Evolutionary conservation across 2,888 invertebrate species (phyloP), one percentile per base, ranked within the genome.

Genomic region (Chymomyza caudatula): DNA sequence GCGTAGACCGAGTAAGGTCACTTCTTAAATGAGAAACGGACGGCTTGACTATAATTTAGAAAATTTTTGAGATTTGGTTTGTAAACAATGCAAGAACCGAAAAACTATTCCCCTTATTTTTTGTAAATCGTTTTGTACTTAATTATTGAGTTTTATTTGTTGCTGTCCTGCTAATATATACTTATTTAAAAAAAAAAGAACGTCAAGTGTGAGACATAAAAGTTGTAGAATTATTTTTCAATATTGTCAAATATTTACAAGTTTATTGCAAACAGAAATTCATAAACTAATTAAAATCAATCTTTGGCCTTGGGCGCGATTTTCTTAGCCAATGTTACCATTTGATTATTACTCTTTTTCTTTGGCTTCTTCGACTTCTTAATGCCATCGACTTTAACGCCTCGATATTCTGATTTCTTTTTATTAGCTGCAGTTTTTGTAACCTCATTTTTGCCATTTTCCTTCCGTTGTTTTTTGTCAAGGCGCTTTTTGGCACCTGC

Each of bases 391-490:
- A 87, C 78, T 65, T 89, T 89, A 0, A 88, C 87, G 4, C 90
- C 90, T 2, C 85, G 83, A 58, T 85, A 90, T 37, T 88, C 87
- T 0, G 86, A 84, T 68, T 90, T 90, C 68, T 88, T 89, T 54
- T 85, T 81, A 5, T 37, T 64, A 6, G 42, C 56, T 0, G 51
- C n/a, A 0, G 61, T 15, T 17, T 60, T 17, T 0, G 42, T 15
- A 15, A 52, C 8, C 0, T 51, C 52, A 20, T 44, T 60, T 62
- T 68, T 56, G 4, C 58, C 71, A 52, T 72, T 66, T 2, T 59
- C 51, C 42, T 67, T 74, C 42, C 61, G 11, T 58, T 67, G 25
- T 37, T 73, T 75, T 23, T 83, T 85, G 4, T 83, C 77, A 6
- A 79, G 52, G 0, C 71, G 67, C 19, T 79, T 81, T n/a, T 79